A percentile compares a stretch with the other conserved stretches of the same genome.
phyloP scores from a whole-genome alignment of 2,113 vertebrate genomes.

The Pseudopipra pipra region DNA sequence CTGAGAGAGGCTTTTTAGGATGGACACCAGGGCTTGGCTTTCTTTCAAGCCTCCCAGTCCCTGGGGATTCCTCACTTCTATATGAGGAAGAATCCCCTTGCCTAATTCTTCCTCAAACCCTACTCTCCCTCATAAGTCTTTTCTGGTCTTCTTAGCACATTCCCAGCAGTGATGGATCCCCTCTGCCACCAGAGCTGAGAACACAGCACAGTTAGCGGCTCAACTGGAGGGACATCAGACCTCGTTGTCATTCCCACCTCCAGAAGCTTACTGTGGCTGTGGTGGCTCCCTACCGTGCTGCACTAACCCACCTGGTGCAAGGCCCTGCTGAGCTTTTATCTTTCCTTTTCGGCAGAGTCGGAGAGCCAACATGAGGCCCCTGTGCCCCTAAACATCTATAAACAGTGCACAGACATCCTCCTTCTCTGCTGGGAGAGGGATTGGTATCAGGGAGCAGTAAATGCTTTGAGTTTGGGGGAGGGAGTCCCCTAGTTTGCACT shows the following conservation, averaged over 20 bases:
- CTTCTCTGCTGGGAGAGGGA: background rate
- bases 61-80: background rate
- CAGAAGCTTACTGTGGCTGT: background rate
- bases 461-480: background rate
- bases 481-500: background rate
- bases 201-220: rapidly evolving
- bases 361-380: background rate
- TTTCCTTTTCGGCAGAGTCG: background rate
- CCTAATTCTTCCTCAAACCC: background rate
- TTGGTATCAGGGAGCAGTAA: background rate
- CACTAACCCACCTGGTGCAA: background rate
- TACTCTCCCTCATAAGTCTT: background rate
- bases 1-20: background rate
- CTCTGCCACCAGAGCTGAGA: background rate
- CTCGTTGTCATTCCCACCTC: background rate
- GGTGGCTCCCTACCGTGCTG: rapidly evolving
- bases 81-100: background rate
- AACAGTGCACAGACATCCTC: background rate
- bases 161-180: background rate
- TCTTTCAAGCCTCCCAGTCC: background rate
- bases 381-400: background rate
- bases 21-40: background rate
- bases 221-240: background rate
- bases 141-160: background rate
- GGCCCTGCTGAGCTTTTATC: background rate